Conservation (phyloP, 2,113 vertebrate genomes). For the Xyliphius kryptos region DNA sequence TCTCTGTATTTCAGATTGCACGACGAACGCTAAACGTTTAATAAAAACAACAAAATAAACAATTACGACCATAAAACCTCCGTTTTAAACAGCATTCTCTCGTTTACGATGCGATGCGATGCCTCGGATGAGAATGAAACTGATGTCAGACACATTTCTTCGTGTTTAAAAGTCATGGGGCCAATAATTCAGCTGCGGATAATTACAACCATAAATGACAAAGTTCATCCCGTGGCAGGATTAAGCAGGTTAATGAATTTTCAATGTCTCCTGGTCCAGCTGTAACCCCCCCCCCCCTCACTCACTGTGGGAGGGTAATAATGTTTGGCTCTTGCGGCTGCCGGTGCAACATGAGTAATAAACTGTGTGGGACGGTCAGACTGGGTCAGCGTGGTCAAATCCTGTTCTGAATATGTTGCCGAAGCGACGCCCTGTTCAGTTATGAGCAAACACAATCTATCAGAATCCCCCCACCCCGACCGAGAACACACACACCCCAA, state of each 20-base stretch:
- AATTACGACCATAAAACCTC: no score
- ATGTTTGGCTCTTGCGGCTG: background rate
- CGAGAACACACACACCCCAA: slow-evolving; percentile 13
- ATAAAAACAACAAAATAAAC: no score
- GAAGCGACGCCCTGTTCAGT: slow-evolving; percentile 39
- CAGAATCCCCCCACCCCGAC: slow-evolving; percentile 29
- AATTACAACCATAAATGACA: background rate
- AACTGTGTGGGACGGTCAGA: slow-evolving; percentile 24
- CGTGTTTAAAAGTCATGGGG: background rate
- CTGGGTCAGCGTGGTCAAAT: slow-evolving; percentile 44
- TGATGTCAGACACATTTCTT: no score
- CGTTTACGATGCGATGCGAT: no score
- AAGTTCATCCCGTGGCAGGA: background rate
- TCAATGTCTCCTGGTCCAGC: no score
- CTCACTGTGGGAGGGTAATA: background rate
- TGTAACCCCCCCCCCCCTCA: no score
- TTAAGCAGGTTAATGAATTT: no score
- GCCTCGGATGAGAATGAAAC: no score
- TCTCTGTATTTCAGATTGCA: no score
- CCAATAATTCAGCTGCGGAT: background rate
- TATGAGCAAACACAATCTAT: slow-evolving; percentile 47
- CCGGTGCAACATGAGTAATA: slow-evolving; percentile 4
- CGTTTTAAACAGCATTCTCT: no score
- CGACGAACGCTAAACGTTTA: no score
- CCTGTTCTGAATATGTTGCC: slow-evolving; percentile 45